These are phyloP conservation scores for Xestia xanthographa DNA, from an alignment of 2,888 invertebrate species.

Conservation along the genomic window DNA sequence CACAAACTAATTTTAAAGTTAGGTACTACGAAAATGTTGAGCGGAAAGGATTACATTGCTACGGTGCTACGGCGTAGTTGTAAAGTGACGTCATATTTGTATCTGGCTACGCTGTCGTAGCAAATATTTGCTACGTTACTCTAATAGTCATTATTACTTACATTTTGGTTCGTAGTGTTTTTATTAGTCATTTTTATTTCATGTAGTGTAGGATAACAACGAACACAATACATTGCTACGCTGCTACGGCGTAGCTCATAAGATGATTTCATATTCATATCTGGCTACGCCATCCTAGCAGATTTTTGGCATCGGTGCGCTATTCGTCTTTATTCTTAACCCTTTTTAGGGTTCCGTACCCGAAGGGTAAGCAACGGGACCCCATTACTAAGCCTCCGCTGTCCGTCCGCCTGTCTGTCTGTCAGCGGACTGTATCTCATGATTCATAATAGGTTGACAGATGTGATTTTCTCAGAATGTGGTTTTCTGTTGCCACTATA, in stretches of 20 bases:
- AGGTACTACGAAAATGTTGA: slow-evolving; percentile 22
- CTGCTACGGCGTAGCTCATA: background rate
- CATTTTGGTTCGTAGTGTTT: background rate
- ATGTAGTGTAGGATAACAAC: background rate
- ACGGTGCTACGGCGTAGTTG: slow-evolving; percentile 25
- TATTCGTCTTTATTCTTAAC: background rate
- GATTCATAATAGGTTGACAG: no score
- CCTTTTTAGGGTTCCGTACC: background rate
- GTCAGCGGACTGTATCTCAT: no score
- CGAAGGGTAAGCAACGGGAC: no score
- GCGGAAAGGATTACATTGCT: background rate
- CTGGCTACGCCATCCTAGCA: background rate
- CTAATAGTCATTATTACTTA: background rate
- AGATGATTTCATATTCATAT: background rate
- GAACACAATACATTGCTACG: background rate
- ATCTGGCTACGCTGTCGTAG: background rate
- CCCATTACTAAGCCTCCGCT: no score
- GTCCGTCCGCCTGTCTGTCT: no score
- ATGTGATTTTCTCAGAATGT: no score
- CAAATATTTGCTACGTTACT: slow-evolving; percentile 5
- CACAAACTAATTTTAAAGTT: slow-evolving; percentile 72
- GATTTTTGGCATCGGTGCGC: background rate
- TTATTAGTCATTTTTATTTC: background rate
- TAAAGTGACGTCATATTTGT: slow-evolving; percentile 12
- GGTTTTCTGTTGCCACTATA: no score